Percentiles rank a stretch among this genome's conserved stretches.
These are phyloP conservation scores for Solenodon paradoxus DNA, from an alignment of 2,113 vertebrate species.

Conservation along the genomic window DNA sequence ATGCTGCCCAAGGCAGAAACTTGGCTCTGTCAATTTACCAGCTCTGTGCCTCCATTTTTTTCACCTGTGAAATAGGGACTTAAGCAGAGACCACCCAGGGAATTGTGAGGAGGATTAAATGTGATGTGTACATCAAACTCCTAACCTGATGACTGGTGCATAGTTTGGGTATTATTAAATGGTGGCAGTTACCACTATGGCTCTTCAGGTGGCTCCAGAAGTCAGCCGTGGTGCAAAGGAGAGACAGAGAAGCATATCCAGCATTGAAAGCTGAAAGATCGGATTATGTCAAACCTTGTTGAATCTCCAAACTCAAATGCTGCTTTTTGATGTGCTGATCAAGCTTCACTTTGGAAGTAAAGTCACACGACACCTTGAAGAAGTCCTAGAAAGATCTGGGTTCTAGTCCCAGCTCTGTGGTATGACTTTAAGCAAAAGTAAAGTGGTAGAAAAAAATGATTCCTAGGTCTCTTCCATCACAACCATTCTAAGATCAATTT, in stretches of 20 bases:
- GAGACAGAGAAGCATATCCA: not conserved
- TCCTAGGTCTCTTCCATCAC: not conserved
- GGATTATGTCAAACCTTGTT: not conserved
- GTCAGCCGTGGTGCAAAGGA: not conserved
- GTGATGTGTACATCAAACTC: not conserved
- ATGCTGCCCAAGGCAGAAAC: not conserved
- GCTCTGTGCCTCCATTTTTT: not conserved
- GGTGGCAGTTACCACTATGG: too few species aligned
- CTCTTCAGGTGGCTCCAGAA: not conserved
- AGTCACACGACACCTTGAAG: not conserved
- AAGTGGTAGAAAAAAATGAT: not conserved
- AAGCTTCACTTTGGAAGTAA: not conserved
- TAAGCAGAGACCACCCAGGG: not conserved
- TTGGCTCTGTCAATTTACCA: not conserved
- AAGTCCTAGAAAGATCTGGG: not conserved
- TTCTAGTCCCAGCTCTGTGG: not conserved
- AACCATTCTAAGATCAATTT: not conserved
- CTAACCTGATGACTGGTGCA: fast-evolving
- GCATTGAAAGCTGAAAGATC: not conserved
- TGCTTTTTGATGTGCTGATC: not conserved
- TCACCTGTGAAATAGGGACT: not conserved
- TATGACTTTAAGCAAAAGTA: not conserved
- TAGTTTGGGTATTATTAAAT: not conserved
- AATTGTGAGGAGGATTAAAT: not conserved
- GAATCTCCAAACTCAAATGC: not conserved